phyloP scores from a whole-genome alignment of 2,888 invertebrate genomes.

The Byasa hedistus region DNA sequence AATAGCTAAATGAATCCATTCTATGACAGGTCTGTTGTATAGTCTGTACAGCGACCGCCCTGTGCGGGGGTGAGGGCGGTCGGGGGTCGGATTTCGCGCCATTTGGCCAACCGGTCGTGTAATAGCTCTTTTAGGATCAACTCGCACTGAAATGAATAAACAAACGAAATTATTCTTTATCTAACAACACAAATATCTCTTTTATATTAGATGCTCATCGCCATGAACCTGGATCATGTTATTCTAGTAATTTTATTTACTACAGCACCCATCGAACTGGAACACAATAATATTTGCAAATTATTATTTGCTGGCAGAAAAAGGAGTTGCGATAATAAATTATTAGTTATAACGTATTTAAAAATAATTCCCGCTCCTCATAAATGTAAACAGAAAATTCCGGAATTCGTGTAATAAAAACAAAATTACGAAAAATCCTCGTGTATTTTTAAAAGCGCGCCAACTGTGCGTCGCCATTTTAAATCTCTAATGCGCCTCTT shows the following conservation, averaged over 20 bases:
- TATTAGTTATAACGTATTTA: too few relatives aligned
- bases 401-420: too few relatives aligned
- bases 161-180: not conserved
- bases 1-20: slow-evolving; percentile 1
- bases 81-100: slow-evolving; percentile 76
- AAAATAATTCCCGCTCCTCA: too few relatives aligned
- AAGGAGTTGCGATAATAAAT: too few relatives aligned
- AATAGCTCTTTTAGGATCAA: slow-evolving; percentile 55
- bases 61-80: slow-evolving; percentile 52
- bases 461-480: slow-evolving; percentile 41
- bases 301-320: too few relatives aligned
- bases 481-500: slow-evolving; percentile 56
- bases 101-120: slow-evolving; percentile 77
- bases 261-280: too few relatives aligned
- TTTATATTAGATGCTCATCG: too few relatives aligned
- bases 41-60: slow-evolving; percentile 53
- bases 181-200: too few relatives aligned
- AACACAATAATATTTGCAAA: too few relatives aligned
- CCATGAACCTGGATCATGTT: too few relatives aligned
- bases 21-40: slow-evolving; percentile 30
- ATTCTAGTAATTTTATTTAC: too few relatives aligned
- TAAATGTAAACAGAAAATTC: too few relatives aligned
- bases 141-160: slow-evolving; percentile 41
- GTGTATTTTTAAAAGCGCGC: not conserved
- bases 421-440: not conserved